Conservation (phyloP, 2,888 invertebrate species). For the Zygogramma bicolorata region DNA sequence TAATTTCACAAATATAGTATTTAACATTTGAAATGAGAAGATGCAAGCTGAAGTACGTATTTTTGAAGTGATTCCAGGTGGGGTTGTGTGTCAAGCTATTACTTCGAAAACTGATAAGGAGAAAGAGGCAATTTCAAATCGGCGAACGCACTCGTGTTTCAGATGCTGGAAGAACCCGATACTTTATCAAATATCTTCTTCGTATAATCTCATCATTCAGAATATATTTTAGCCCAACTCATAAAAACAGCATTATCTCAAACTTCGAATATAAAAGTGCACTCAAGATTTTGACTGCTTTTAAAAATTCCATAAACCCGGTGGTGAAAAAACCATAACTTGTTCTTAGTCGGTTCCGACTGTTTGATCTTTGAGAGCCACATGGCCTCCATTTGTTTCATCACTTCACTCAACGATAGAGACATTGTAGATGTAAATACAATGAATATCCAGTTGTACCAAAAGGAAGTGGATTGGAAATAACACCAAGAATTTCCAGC, state of each 20-base stretch:
- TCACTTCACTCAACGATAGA: constrained; percentile 34
- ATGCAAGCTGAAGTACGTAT: not conserved
- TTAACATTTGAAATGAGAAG: not conserved
- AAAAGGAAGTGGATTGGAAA: not conserved
- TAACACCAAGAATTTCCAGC: not conserved
- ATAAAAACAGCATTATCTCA: not conserved
- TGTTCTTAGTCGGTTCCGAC: constrained; percentile 10
- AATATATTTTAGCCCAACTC: not conserved
- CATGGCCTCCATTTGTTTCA: constrained; percentile 49
- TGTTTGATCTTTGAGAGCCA: constrained; percentile 45
- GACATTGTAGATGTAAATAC: constrained; percentile 15
- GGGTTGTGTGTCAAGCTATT: not conserved
- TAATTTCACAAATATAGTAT: not conserved
- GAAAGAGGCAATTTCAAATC: not conserved
- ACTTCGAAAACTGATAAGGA: too few species aligned
- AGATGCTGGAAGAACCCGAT: not conserved
- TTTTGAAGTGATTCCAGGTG: too few species aligned
- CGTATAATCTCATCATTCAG: not conserved
- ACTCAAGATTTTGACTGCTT: not conserved
- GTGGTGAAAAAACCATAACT: not conserved
- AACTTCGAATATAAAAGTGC: not conserved
- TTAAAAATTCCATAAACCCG: not conserved
- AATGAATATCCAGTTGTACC: not conserved
- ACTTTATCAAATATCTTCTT: not conserved
- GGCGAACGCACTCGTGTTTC: not conserved